Conservation (phyloP, 2,113 vertebrate genomes). For the Corvus hawaiiensis region DNA sequence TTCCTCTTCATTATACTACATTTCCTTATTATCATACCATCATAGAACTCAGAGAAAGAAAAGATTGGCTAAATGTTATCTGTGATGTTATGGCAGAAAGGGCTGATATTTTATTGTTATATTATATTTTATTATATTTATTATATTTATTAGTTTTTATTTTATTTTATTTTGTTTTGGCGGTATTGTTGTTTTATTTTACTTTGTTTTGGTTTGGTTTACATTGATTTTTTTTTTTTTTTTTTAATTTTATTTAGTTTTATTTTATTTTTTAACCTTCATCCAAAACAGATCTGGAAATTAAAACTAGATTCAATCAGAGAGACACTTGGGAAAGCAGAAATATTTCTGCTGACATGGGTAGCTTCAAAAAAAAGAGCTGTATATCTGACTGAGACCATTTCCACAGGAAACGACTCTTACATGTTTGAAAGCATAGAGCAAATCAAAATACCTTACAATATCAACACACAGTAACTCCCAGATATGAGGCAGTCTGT, state of each 20-base stretch:
- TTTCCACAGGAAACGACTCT: not conserved
- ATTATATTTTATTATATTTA: no score
- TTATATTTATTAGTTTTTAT: no score
- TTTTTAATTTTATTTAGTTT: not conserved
- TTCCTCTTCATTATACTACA: not conserved
- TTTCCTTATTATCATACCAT: not conserved
- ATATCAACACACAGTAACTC: rapidly evolving
- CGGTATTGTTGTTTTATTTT: not conserved
- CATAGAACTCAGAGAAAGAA: not conserved
- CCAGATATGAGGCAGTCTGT: not conserved
- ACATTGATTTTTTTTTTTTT: not conserved
- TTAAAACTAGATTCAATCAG: not conserved
- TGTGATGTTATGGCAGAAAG: not conserved
- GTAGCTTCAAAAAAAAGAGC: not conserved
- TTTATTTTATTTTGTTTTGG: not conserved
- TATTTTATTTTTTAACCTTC: not conserved
- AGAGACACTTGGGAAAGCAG: not conserved
- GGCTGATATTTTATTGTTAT: not conserved
- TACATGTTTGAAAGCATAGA: rapidly evolving
- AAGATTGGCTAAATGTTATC: not conserved
- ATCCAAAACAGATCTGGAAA: not conserved
- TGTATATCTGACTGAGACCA: not conserved
- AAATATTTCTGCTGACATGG: not conserved
- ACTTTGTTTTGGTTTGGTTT: not conserved
- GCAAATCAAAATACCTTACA: not conserved